Base-by-base conservation (phyloP, 2,797 vertebrate species). In the Aulostomus chinensis region DNA sequence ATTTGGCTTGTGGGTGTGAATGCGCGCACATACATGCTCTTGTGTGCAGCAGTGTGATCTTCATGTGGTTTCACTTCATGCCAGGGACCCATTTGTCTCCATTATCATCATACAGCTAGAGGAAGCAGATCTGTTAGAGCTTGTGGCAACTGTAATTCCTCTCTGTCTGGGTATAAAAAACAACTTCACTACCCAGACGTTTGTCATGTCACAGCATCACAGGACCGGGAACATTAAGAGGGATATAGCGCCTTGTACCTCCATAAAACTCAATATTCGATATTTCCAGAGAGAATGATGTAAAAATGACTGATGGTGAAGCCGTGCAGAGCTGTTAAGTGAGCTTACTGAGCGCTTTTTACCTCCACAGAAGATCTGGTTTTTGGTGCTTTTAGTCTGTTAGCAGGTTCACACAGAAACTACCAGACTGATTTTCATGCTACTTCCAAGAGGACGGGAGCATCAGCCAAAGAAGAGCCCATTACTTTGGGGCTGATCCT, bases 71-170 rank as follows among this genome's bases (percentile, higher is more conserved):
- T 83, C 62, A 78, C 76, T 69, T 69, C 56, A 73, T 73, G 58
- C 66, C 68, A 74, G 61, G 25, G 37, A 64, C 30, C 55, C 75
- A 85, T 89, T 85, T 78, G 77, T 90, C 80, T 81, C 83, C 77
- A 80, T 86, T 86, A 84, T 83, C 78, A 73, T 78, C 68, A 76
- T 60, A 65, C 29, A 22, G 64, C 62, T 71, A 41, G 67, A 78
- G 71, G 80, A 86, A 68, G 49, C 77, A 75, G 63, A 79, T 82
- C 56, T 68, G 80, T 83, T 76, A 47, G 65, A 49, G 63, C 73
- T 75, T 46, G 16, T 66, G 64, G 82, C 58, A 66, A 72, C 58
- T 16, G 58, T 60, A 61, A 78, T 76, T 61, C 56, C 30, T 68
- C 66, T 76, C 69, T 78, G 77, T 80, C 54, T 58, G 31, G n/a